Conservation (phyloP, 2,888 invertebrate genomes). For the Dioctria rufipes region DNA sequence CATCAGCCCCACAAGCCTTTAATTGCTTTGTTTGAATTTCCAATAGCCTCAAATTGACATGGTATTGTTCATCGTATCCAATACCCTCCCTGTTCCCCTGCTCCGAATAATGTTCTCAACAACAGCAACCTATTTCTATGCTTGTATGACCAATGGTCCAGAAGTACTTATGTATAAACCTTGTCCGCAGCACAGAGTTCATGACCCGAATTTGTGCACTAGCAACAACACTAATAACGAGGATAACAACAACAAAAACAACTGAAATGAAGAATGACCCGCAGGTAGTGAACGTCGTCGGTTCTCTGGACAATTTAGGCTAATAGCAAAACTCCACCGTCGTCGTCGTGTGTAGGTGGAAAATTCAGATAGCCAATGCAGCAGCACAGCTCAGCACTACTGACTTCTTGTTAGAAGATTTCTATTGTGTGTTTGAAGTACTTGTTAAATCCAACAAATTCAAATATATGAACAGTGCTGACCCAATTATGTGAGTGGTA, state of each 20-base stretch:
- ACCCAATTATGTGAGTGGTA: conserved; percentile 22
- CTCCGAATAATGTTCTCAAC: not conserved
- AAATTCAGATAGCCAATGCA: not conserved
- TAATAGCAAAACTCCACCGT: no score
- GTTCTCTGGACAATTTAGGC: not conserved
- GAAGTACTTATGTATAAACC: not conserved
- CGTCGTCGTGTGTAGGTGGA: no score
- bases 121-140: not conserved
- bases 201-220: conserved; percentile 34
- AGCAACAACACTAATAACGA: no score
- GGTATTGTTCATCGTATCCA: not conserved
- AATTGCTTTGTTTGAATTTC: conserved; percentile 36
- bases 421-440: conserved; percentile 17
- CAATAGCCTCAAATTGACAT: conserved; percentile 19
- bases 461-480: not conserved
- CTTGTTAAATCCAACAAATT: conserved; percentile 22
- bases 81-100: not conserved
- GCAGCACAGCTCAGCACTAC: not conserved
- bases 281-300: not conserved
- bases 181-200: conserved; percentile 5
- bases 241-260: not conserved
- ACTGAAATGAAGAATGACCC: not conserved
- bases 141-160: conserved; percentile 4
- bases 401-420: conserved; percentile 8
- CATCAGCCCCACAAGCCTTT: not conserved